Percentiles rank a stretch among this genome's conserved stretches.
Evolutionary conservation across 2,113 vertebrate species (phyloP).

Genomic region (Dermatemys mawii): DNA sequence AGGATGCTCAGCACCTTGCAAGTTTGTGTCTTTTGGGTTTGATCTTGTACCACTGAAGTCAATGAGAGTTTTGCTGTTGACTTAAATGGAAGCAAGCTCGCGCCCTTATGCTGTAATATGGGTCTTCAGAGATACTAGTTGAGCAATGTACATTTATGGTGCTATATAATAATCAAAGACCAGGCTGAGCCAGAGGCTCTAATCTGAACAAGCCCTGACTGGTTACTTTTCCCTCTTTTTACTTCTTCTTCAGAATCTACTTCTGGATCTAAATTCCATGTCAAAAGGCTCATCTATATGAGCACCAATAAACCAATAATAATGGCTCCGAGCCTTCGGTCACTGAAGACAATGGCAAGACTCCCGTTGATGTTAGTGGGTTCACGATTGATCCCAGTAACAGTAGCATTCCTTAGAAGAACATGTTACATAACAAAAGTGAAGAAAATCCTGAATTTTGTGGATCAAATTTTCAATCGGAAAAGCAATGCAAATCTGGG

Average conservation of each 20-base stretch:
- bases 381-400: background rate
- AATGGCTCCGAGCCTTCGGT: background rate
- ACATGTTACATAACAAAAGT: background rate
- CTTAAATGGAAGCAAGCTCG: background rate
- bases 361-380: background rate
- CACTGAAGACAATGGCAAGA: background rate
- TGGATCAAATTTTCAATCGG: background rate
- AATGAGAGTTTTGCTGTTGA: background rate
- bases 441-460: slow-evolving; percentile 4
- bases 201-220: background rate
- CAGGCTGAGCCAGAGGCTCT: background rate
- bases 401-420: background rate
- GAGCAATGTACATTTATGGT: background rate
- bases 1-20: background rate
- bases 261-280: background rate
- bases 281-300: background rate
- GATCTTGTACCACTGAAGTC: rapidly evolving
- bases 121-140: background rate
- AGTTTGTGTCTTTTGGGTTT: background rate
- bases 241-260: background rate
- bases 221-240: background rate
- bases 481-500: slow-evolving; percentile 10
- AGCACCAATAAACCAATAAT: background rate
- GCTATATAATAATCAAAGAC: background rate
- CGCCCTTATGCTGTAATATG: background rate